These are phyloP conservation scores for Apoderus coryli DNA, from an alignment of 2,888 invertebrate species.

Conservation along the genomic window DNA sequence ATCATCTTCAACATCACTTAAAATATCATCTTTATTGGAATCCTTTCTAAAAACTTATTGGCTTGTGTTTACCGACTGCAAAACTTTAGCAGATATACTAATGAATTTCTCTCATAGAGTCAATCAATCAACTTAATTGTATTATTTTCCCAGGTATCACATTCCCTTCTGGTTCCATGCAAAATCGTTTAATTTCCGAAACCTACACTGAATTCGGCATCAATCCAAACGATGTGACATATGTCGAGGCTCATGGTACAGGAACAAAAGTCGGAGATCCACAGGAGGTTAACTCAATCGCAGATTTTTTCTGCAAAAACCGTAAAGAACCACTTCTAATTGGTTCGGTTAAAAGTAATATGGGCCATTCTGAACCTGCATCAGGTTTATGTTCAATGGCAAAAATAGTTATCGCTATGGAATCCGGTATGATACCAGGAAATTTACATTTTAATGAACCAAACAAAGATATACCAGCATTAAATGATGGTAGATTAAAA, in stretches of 20 bases:
- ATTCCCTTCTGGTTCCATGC: conserved; percentile 67
- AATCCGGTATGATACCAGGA: conserved; percentile 72
- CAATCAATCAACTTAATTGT: too few species aligned
- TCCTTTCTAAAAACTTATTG: too few species aligned
- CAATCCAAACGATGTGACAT: conserved; percentile 68
- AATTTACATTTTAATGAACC: conserved; percentile 83
- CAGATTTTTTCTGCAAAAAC: conserved; percentile 77
- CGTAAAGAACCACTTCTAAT: conserved; percentile 69
- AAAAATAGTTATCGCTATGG: conserved; percentile 88
- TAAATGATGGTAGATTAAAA: conserved; percentile 78
- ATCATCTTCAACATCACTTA: too few species aligned
- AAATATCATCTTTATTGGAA: too few species aligned
- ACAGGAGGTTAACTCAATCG: conserved; percentile 90
- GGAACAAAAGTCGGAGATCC: conserved; percentile 98
- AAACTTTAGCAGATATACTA: too few species aligned
- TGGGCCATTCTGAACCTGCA: conserved; percentile 95
- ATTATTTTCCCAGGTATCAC: conserved; percentile 35
- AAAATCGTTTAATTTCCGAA: conserved; percentile 67
- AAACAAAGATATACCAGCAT: conserved; percentile 83
- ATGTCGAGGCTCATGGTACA: conserved; percentile 97
- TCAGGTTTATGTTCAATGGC: conserved; percentile 84
- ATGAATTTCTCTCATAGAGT: too few species aligned
- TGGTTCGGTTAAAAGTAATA: conserved; percentile 96
- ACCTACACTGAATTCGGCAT: conserved; percentile 74
- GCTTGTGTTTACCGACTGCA: too few species aligned